Evolutionary conservation across 2,797 vertebrate species (phyloP), one percentile per base, ranked within the genome.

Genomic region (Falco biarmicus): DNA sequence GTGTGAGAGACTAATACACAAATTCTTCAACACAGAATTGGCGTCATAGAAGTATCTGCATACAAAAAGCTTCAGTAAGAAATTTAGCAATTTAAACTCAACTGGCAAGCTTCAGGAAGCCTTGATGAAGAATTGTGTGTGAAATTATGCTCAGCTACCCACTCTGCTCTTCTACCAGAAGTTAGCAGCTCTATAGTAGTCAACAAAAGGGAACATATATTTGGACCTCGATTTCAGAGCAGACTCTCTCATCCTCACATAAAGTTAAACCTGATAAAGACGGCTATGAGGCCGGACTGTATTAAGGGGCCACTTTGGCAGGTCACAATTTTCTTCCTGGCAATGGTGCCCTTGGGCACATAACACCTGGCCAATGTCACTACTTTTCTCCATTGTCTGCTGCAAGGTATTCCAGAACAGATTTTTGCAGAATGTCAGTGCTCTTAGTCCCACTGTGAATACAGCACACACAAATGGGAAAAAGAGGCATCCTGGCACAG

Each of bases 61-160:
- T 16, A 85, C 41, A 84, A 91, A 92, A 93, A 87, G n/a, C 53
- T 82, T 53, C 61, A 50, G 15, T 51, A 91, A 65, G 81, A 93
- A 93, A 56, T 25, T 32, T 2, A 92, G 34, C 69, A 51, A 66
- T 94, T 95, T 51, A 66, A 84, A 90, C 56, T 61, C 34, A 21
- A 83, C 3, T 54, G 81, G 79, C 14, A 89, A 94, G 56, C 61
- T 65, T 87, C 69, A 61, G 57, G 32, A 95, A 88, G 86, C 41
- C 57, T 84, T 83, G 79, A 45, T 85, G 31, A 85, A 87, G 77
- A 57, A 41, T 22, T 32, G 39, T 7, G 29, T 31, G 61, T 0
- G 4, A 71, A 83, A 63, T 87, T 41, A 89, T 12, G 22, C 34
- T 92, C 64, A 89, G 39, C 48, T 85, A 66, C 57, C n/a, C 75